Conservation (phyloP, 2,113 vertebrate genomes). For the Plectropomus leopardus region DNA sequence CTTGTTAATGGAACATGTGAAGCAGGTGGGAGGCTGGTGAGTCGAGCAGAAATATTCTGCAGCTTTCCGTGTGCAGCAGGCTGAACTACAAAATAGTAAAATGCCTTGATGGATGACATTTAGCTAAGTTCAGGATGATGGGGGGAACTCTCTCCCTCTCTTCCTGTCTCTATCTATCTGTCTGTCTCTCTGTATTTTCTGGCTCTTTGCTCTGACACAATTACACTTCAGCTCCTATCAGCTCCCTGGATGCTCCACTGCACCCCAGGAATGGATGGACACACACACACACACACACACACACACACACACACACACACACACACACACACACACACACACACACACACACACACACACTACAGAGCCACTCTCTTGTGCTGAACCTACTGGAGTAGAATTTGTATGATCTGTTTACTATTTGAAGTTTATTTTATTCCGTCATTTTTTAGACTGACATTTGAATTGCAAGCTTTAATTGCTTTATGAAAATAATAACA, state of each 20-base stretch:
- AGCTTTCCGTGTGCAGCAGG: slow-evolving; percentile 25
- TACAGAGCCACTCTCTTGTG: slow-evolving; percentile 1
- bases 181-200: slow-evolving; percentile 72
- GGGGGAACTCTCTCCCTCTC: slow-evolving; percentile 47
- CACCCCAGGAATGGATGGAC: slow-evolving; percentile 70
- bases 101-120: slow-evolving; percentile 64
- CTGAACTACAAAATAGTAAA: slow-evolving; percentile 45
- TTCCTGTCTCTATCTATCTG: slow-evolving; percentile 63
- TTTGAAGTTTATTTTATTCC: not conserved
- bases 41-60: slow-evolving; percentile 34
- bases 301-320: slow-evolving; percentile 5
- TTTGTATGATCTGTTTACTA: slow-evolving; percentile 11
- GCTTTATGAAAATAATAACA: not conserved
- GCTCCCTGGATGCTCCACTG: slow-evolving; percentile 72
- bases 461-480: not conserved
- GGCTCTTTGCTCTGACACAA: slow-evolving; percentile 78
- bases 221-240: slow-evolving; percentile 79
- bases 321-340: slow-evolving; percentile 1
- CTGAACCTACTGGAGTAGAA: not conserved
- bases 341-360: not conserved
- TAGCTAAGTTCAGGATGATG: slow-evolving; percentile 56
- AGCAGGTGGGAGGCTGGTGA: slow-evolving; percentile 37
- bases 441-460: not conserved
- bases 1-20: slow-evolving; percentile 23
- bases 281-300: slow-evolving; percentile 30